Evolutionary conservation across 2,113 vertebrate species (phyloP), one percentile per base, ranked within the genome.

Genomic region (Heterotis niloticus): DNA sequence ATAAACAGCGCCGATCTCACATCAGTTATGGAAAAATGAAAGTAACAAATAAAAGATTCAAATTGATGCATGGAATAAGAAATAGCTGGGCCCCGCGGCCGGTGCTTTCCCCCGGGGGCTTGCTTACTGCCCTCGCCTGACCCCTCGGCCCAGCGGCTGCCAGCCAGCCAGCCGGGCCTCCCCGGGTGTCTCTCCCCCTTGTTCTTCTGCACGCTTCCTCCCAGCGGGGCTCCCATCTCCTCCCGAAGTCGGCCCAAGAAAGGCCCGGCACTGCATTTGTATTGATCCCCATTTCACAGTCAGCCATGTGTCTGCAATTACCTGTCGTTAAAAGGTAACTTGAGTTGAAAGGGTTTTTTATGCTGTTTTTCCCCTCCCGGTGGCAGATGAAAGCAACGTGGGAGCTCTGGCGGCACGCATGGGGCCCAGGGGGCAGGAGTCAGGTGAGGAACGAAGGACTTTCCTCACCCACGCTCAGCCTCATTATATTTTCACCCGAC

Each of bases 371-470:
- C n/a, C 51, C 54, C 18, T 9, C 13, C 28, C 2, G 18, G 26
- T 20, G 57, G 57, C 74, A 64, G 74, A 64, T 64, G 74, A 34
- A 76, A 11, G 28, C 28, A n/a, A 23, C 59, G 28, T 44, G 74
- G 56, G 20, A 51, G n/a, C 20, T 78, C 26, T 78, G 56, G 56
- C 54, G 54, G 34, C 34, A 44, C 34, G 7, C 34, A 7, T 2
- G 34, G 34, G 34, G 7, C 34, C 34, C 34, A 44, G 59, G 74
- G 11, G 26, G 9, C 24, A 16, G 16, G 44, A 64, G 59, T 20
- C 62, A 59, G 26, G 54, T 54, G 13, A 54, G 75, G 86, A 90
- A 65, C 0, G 82, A 82, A 60, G 34, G 34, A 7, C 34, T 57
- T 26, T 83, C 52, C 10, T 67, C 78, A 66, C 44, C 68, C 81